Conservation (phyloP, 2,888 invertebrate genomes). For the Sinodicranocentrus sp. region DNA sequence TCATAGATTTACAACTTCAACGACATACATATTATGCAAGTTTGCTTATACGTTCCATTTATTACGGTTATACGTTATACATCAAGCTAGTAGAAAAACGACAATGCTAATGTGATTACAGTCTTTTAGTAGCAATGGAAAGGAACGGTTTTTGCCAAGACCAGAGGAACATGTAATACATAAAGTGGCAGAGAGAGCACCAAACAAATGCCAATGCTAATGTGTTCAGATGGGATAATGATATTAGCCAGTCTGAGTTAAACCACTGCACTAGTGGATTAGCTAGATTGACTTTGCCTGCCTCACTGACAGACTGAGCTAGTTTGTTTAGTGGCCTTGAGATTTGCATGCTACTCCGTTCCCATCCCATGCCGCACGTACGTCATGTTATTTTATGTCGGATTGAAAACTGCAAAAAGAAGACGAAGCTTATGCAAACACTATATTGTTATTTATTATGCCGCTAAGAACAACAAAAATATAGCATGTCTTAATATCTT, state of each 20-base stretch:
- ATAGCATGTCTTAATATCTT: too few species aligned
- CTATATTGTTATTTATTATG: conserved; percentile 54
- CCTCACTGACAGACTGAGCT: conserved; percentile 64
- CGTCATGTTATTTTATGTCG: conserved; percentile 27
- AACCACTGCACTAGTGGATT: not conserved
- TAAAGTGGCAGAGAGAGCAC: too few species aligned
- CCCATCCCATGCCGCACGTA: conserved; percentile 58
- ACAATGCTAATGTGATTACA: too few species aligned
- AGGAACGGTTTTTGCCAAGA: conserved; percentile 40
- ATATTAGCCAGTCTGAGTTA: not conserved
- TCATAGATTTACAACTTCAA: too few species aligned
- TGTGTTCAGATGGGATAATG: not conserved
- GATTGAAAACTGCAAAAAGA: conserved; percentile 36
- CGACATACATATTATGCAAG: too few species aligned
- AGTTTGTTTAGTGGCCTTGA: conserved; percentile 67
- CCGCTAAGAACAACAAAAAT: not conserved
- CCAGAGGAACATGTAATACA: too few species aligned
- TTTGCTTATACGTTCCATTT: too few species aligned
- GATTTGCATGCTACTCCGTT: conserved; percentile 62
- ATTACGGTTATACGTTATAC: too few species aligned
- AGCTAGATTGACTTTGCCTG: conserved; percentile 10
- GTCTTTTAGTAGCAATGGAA: too few species aligned
- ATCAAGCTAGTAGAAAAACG: too few species aligned
- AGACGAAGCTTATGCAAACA: conserved; percentile 2
- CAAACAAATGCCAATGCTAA: not conserved